Base-by-base conservation (phyloP, 2,797 vertebrate genomes). In the Artibeus jamaicensis region DNA sequence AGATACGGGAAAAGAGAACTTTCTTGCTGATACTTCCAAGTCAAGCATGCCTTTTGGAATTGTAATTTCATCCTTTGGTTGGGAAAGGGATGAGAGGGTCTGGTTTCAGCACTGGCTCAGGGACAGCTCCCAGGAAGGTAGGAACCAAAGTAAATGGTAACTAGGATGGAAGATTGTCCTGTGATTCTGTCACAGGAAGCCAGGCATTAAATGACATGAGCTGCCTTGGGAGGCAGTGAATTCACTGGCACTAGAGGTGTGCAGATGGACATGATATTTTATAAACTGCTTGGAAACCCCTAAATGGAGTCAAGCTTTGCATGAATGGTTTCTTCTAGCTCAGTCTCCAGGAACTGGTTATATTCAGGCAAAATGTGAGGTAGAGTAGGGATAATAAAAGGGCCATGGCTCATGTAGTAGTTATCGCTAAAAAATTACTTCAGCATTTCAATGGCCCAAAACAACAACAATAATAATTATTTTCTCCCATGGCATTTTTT, bases 11-110 rank as follows among this genome's bases (percentile, higher is more conserved):
- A 94, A 95, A 96, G 62, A 89, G 93, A 97, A 96, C 92, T 97
- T 97, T 87, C 84, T 97, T 97, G 96, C 97, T 98, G 97, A 97
- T 86, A 89, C 82, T 97, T 97, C 95, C 89, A 95, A 94, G 93
- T 97, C 93, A 84, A 93, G 97, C 57, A 4, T 91, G 95, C 87
- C 55, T 93, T 97, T 93, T 86, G 96, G 92, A 95, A 84, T 65
- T 65, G 86, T 70, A 89, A 87, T 73, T 86, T 73, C 89, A 92
- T 93, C 81, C 86, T 97, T 95, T 50, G 19, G 6, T 70, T 81
- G 82, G 16, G 59, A 57, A 46, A n/a, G 62, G 55, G n/a, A 16
- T 21, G 50, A 6, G 29, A 48, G 37, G 77, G 16, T 57, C 87
- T 46, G 18, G 83, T 83, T 93, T 93, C 93, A 92, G 88, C 74